Base-by-base conservation (phyloP, 1,140 invertebrate species). In the Lepidotrigona ventralis region DNA sequence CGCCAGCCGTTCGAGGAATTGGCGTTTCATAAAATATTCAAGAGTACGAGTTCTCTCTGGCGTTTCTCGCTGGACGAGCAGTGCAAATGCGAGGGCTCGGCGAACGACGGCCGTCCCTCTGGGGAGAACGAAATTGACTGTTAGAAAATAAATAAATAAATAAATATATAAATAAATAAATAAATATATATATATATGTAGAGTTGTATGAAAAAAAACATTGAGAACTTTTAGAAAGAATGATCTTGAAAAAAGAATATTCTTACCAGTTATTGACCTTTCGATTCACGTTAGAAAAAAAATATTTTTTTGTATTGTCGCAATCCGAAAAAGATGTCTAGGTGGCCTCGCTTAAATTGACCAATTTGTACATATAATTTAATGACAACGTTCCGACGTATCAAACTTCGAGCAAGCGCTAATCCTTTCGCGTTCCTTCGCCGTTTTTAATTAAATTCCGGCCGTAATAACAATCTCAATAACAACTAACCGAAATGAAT, bases 11-110 rank as follows among this genome's bases (percentile, higher is more conserved):
- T 74, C 79, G 39, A 74, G 29, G 71, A 66, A 81, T 58, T 54
- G 70, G 71, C 29, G n/a, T 21, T 60, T 75, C 33, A 81, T 81
- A 64, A 68, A 75, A 81, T 81, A 81, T 81, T 75, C 72, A 81
- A 26, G 19, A 21, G 29, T 12, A 39, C 21, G 39, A 12, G 17
- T 74, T 64, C n/a, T 74, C 71, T 46, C 66, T 5, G 26, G 17
- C n/a, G 53, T 23, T 56, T 70, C 29, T 51, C 33, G 29, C 29
- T 11, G 64, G 19, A 17, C 29, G 14, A 33, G 33, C 46, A 56
- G 77, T 79, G 77, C 64, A 69, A 79, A 69, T 70, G 29, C 51
- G 29, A 79, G 77, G 77, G 77, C 46, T 39, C n/a, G 51, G 56
- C 46, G 51, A 23, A n/a, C 64, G 51, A 19, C 53, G 39, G 21